Evolutionary conservation across 64 coral and sea anemone species (phyloP).

Genomic region (Montipora capricornis): DNA sequence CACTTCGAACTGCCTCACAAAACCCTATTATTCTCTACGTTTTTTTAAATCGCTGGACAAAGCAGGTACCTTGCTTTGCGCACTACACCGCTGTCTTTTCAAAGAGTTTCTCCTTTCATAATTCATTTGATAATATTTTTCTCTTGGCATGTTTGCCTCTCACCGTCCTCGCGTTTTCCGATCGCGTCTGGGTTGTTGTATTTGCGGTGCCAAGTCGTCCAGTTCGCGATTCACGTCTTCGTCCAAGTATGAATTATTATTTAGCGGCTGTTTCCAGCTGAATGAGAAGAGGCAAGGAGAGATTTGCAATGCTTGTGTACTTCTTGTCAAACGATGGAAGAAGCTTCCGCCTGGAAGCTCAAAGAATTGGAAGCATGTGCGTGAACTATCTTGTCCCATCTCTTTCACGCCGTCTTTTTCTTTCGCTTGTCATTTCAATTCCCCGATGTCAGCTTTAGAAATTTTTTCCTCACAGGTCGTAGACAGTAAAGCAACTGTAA

Average conservation of each 20-base stretch:
- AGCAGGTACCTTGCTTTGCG: slow-evolving; percentile 58
- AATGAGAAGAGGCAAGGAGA: slow-evolving; percentile 82
- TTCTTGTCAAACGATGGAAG: slow-evolving; percentile 95
- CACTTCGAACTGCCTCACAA: background rate
- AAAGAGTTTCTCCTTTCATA: background rate
- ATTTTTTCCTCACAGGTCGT: slow-evolving; percentile 72
- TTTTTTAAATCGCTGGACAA: slow-evolving; percentile 28
- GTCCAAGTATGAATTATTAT: slow-evolving; percentile 89
- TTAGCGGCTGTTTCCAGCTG: slow-evolving; percentile 91
- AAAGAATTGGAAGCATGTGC: slow-evolving; percentile 98
- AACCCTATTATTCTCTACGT: slow-evolving; percentile 25
- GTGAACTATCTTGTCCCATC: background rate
- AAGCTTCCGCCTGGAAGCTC: slow-evolving; percentile 84
- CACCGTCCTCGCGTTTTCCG: slow-evolving; percentile 93
- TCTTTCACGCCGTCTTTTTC: background rate
- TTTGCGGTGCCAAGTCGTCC: slow-evolving; percentile 98
- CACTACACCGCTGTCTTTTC: slow-evolving; percentile 14
- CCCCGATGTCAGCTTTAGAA: background rate
- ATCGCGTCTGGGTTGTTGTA: slow-evolving; percentile 92
- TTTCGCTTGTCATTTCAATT: slow-evolving; percentile 16
- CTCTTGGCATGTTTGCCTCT: slow-evolving; percentile 80
- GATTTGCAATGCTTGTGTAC: slow-evolving; percentile 98
- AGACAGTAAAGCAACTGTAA: slow-evolving; percentile 80
- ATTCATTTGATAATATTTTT: background rate
- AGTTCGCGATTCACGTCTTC: slow-evolving; percentile 97